Percentiles rank a stretch among this genome's conserved stretches.
Evolutionary conservation across 1,140 invertebrate genomes (phyloP).

Genomic region (Grapholita molesta): DNA sequence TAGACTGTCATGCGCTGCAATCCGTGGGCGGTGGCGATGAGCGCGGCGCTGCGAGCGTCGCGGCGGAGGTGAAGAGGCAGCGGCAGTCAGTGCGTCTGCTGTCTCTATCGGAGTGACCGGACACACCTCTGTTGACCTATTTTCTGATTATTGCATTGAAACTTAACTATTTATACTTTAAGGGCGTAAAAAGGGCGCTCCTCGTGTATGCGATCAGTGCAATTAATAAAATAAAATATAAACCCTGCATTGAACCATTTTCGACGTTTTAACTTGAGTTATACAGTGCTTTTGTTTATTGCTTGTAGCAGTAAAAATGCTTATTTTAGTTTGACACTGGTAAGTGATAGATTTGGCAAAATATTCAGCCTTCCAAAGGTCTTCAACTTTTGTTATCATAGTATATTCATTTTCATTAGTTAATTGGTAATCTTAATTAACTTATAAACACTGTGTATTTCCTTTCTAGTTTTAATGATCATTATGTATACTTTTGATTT

Average conservation of each 20-base stretch:
- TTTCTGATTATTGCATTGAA: constrained; percentile 75
- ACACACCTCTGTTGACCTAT: constrained; percentile 76
- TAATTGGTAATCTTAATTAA: not conserved
- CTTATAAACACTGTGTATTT: not conserved
- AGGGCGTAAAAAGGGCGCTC: constrained; percentile 60
- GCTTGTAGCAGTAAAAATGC: not conserved
- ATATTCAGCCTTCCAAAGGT: not conserved
- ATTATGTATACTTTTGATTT: not conserved
- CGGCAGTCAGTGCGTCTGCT: constrained; percentile 48
- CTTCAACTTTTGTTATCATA: not conserved
- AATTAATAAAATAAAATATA: constrained; percentile 30
- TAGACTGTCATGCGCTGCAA: constrained; percentile 53
- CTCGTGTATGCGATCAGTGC: constrained; percentile 51
- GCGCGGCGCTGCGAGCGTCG: not conserved
- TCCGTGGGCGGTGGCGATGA: constrained; percentile 23
- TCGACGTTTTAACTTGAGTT: not conserved
- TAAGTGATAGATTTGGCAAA: not conserved
- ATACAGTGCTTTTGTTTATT: constrained; percentile 3
- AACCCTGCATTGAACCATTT: not conserved
- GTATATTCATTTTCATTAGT: not conserved
- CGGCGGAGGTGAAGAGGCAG: constrained; percentile 12
- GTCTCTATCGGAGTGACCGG: constrained; percentile 58
- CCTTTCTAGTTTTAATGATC: not conserved
- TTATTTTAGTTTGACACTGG: not conserved
- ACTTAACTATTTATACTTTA: constrained; percentile 69